Evolutionary conservation across 2,113 vertebrate genomes (phyloP), one percentile per base, ranked within the genome.

Genomic region (Myocastor coypus): DNA sequence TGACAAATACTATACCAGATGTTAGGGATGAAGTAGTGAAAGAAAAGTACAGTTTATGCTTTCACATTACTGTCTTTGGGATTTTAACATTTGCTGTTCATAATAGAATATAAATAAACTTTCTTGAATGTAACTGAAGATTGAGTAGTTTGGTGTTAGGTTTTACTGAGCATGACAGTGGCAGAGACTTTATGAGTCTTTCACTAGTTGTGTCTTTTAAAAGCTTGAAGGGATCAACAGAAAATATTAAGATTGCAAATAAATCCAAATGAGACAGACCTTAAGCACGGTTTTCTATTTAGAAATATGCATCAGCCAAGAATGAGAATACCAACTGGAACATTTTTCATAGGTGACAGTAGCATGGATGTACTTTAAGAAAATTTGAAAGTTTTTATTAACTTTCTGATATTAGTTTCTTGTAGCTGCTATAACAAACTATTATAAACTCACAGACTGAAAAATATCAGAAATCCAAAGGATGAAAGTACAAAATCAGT

Each of bases 301-400:
- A 63, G n/a, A 50, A 63, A n/a, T 42, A 8, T 14, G n/a, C 28
- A 24, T 89, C 32, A 42, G 66, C 19, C 26, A 88, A 82, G 68
- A 93, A 83, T n/a, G 57, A 20, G 55, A 16, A 42, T 63, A 78
- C 5, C 66, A 68, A 61, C 46, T 87, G 22, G 42, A 75, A 32
- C 13, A 4, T 68, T 77, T 86, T 89, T 91, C n/a, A 22, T 73
- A 83, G 55, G 40, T 81, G 17, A 73, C 11, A 32, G 11, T 89
- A 89, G 82, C 89, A 32, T 68, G 17, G 69, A 1, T n/a, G 0
- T 88, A 68, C 63, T 86, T 86, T 66, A 55, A 92, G 81, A 87
- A 68, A 19, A 92, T 87, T 92, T 80, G 73, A 80, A 71, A 89
- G 8, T 81, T 59, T 97, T 83, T 80, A 24, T 85, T 46, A 73